A percentile compares a stretch with the other conserved stretches of the same genome.
Conservation (phyloP, 2,888 invertebrate genomes). For the Danaus chrysippus region DNA sequence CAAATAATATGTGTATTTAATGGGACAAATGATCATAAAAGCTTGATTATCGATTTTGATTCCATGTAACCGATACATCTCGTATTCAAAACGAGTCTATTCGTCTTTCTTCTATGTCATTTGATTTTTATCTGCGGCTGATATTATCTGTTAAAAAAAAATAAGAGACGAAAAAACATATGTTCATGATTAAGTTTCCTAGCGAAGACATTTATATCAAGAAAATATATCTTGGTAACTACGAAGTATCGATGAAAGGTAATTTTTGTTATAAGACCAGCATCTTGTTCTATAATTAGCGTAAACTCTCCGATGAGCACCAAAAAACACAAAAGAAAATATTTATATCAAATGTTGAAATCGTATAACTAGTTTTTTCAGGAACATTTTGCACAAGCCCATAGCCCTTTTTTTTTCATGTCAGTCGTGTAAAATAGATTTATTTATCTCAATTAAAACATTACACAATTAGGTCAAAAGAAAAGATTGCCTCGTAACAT, state of each 20-base stretch:
- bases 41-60: constrained; percentile 56
- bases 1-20: constrained; percentile 5
- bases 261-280: not conserved
- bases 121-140: constrained; percentile 53
- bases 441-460: constrained; percentile 22
- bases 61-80: constrained; percentile 46
- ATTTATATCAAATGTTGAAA: too few species aligned
- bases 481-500: constrained; percentile 22
- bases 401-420: too few species aligned
- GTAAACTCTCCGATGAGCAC: too few species aligned
- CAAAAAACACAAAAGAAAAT: too few species aligned
- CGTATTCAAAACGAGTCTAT: constrained; percentile 50
- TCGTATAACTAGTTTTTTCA: too few species aligned
- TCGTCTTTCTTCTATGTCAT: constrained; percentile 61
- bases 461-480: constrained; percentile 24
- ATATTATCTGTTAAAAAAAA: constrained; percentile 43
- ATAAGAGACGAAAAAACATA: not conserved
- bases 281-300: too few species aligned
- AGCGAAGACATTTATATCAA: not conserved
- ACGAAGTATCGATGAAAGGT: not conserved
- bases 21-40: constrained; percentile 15
- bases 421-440: not conserved
- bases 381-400: too few species aligned
- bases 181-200: not conserved
- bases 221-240: not conserved